A percentile compares a stretch with the other conserved stretches of the same genome.
These are phyloP conservation scores for Bradypus variegatus DNA, from an alignment of 2,797 vertebrate genomes.

Conservation along the genomic window DNA sequence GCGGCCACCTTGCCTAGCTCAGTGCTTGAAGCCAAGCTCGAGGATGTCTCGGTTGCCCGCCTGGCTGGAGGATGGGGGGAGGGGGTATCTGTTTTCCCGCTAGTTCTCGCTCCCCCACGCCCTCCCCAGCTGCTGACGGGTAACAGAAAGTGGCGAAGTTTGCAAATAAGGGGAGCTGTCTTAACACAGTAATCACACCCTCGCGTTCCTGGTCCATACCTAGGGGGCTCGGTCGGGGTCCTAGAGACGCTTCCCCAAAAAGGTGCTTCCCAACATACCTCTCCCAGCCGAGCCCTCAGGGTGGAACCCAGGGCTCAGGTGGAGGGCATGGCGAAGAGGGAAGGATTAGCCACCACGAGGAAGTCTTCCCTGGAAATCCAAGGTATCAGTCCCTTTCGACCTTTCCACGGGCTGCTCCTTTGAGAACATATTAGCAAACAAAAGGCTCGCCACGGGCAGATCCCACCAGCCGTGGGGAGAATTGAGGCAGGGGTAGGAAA, in stretches of 20 bases:
- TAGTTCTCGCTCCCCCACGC: background rate
- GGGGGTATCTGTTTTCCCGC: background rate
- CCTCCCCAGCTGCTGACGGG: background rate
- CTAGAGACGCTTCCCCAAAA: background rate
- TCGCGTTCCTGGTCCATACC: background rate
- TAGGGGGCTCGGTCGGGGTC: conserved; percentile 39
- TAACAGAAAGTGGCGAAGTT: conserved; percentile 45
- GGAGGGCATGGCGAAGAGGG: background rate
- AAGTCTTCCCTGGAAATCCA: conserved; percentile 34
- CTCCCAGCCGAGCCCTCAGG: conserved; percentile 25
- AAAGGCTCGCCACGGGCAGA: background rate
- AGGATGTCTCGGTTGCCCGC: background rate
- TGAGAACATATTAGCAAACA: conserved; percentile 43
- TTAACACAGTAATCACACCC: background rate
- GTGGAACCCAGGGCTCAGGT: conserved; percentile 22
- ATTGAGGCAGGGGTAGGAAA: conserved; percentile 35
- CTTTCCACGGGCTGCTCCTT: conserved; percentile 25
- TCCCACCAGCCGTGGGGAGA: conserved; percentile 35
- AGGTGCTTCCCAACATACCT: conserved; percentile 11
- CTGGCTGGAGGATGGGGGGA: background rate
- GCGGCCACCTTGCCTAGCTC: background rate
- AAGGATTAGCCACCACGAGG: background rate
- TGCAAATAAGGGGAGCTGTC: conserved; percentile 19
- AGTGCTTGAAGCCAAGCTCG: conserved; percentile 15
- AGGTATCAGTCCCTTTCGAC: conserved; percentile 8